Conservation (phyloP, 2,888 invertebrate genomes). For the Drosophila prostipennis region DNA sequence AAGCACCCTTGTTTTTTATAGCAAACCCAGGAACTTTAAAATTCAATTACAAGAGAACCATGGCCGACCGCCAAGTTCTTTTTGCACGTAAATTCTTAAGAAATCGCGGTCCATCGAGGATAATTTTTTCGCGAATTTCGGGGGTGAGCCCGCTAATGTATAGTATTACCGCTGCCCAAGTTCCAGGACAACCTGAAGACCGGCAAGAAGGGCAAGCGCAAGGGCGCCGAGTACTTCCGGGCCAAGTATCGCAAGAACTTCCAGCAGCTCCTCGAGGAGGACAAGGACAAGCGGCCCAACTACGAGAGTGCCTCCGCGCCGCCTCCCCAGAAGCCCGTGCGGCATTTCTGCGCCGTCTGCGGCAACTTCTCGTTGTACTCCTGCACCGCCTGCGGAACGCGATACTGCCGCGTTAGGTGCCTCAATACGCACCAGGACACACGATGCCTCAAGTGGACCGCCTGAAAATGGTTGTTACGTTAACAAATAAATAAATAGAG, state of each 20-base stretch:
- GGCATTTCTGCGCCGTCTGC: slow-evolving; percentile 98
- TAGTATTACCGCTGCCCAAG: slow-evolving; percentile 96
- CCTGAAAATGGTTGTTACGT: slow-evolving; percentile 84
- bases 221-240: slow-evolving; percentile 94
- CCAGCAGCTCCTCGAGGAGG: slow-evolving; percentile 95
- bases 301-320: slow-evolving; percentile 94
- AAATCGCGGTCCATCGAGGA: too few species aligned
- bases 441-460: slow-evolving; percentile 97
- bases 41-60: too few species aligned
- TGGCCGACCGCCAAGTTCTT: too few species aligned
- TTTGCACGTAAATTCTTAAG: too few species aligned
- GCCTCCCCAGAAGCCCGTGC: slow-evolving; percentile 92
- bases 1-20: too few species aligned
- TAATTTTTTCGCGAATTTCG: too few species aligned
- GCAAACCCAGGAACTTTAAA: too few species aligned
- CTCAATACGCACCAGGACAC: slow-evolving; percentile 97
- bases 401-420: slow-evolving; percentile 96
- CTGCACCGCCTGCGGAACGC: slow-evolving; percentile 96
- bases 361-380: slow-evolving; percentile 97
- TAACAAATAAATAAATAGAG: slow-evolving; percentile 15
- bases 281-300: slow-evolving; percentile 89
- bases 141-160: too few species aligned
- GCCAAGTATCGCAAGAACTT: slow-evolving; percentile 93
- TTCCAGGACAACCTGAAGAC: slow-evolving; percentile 95
- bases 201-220: slow-evolving; percentile 87